Conservation (phyloP, 1,140 invertebrate genomes). For the Drosophila burlai region DNA sequence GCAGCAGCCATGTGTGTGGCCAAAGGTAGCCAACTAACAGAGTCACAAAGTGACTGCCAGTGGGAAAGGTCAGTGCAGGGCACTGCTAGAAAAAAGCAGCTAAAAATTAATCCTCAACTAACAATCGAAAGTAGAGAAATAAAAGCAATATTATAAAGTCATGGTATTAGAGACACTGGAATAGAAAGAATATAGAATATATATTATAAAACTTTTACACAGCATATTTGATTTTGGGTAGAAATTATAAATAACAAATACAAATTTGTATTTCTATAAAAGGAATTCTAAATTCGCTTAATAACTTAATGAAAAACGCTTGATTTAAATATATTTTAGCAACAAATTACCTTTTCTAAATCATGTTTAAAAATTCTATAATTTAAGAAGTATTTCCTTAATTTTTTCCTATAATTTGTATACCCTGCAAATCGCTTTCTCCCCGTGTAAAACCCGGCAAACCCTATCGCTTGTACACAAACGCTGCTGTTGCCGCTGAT, state of each 20-base stretch:
- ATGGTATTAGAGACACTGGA: background rate
- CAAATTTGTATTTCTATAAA: no score
- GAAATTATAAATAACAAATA: no score
- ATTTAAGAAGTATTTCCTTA: accelerated
- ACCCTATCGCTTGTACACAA: conserved; percentile 47
- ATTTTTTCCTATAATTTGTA: background rate
- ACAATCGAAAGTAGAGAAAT: background rate
- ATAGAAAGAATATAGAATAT: background rate
- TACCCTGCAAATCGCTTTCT: background rate
- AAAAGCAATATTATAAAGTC: background rate
- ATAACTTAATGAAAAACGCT: no score
- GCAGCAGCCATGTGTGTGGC: conserved; percentile 26
- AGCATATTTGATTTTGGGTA: background rate
- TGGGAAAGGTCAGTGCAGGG: conserved; percentile 58
- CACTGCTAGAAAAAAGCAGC: conserved; percentile 53
- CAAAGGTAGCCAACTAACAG: conserved; percentile 73
- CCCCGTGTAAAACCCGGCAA: conserved; percentile 47
- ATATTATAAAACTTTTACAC: background rate
- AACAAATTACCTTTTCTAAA: background rate
- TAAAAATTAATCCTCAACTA: background rate
- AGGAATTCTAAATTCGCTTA: no score
- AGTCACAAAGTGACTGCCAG: conserved; percentile 69
- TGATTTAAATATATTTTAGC: no score
- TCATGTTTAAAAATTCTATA: background rate
- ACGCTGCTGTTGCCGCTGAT: conserved; percentile 37